Evolutionary conservation across 1,140 invertebrate species (phyloP), one percentile per base, ranked within the genome.

Genomic region (Drosophila melanica): DNA sequence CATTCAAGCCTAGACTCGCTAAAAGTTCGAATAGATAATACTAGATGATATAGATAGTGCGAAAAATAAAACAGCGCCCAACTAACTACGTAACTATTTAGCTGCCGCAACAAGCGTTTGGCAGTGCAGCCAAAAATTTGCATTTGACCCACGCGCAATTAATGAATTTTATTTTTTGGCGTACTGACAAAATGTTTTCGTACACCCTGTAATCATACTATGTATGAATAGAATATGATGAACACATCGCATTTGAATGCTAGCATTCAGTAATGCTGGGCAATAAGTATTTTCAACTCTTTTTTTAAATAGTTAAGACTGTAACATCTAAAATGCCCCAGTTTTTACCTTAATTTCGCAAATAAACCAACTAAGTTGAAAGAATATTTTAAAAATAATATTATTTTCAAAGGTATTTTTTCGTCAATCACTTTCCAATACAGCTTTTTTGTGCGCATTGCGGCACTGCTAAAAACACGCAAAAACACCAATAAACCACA

Each of bases 131-230:
- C 81, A 84, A 85, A 64, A 47, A 63, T 68, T 66, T 42, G 33
- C 48, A 77, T 75, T 45, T 78, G 71, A 75, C 82, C 81, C 75
- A 87, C 78, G 71, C 67, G 63, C 79, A 87, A 87, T 86, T 86
- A 86, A 86, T 76, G 70, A 57, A 87, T 63, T 66, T 57, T 58
- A 62, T 45, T 44, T 8, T 64, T 87, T 64, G 82, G 82, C 66
- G n/a, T 7, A 33, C 23, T 48, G 82, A 78, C 82, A 86, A 81
- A 86, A 81, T 30, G 44, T 44, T 59, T 45, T 70, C 33, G 20
- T 11, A 35, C 57, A 42, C 60, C 39, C 60, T 55, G n/a, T 27
- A 18, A 9, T 9, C 4, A 12, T 3, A 42, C 7, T 14, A 18
- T 16, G 20, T 35, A 12, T 4, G 30, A 35, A 35, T 23, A 18